Conservation (phyloP, 2,797 vertebrate species). For the Eupleurogrammus muticus region DNA sequence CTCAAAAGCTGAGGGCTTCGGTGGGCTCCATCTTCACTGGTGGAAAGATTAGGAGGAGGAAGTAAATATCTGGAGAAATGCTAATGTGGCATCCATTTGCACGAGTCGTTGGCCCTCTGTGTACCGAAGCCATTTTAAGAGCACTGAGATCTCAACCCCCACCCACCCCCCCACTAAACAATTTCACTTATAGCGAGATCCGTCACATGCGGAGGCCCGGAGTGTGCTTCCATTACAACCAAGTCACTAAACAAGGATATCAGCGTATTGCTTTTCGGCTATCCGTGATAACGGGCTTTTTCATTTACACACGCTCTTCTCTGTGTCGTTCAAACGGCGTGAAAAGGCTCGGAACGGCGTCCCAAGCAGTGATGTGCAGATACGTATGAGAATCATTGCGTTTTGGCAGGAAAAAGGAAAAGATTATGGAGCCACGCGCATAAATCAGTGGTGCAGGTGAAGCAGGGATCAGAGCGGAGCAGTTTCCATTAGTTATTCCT, state of each 20-base stretch:
- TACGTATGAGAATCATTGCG: constrained; percentile 5
- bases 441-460: constrained; percentile 34
- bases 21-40: not conserved
- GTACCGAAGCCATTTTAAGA: constrained; percentile 75
- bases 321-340: constrained; percentile 19
- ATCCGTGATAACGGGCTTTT: constrained; percentile 15
- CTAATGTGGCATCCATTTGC: constrained; percentile 77
- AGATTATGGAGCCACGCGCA: constrained; percentile 1
- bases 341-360: not conserved
- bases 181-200: constrained; percentile 40
- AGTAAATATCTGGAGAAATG: constrained; percentile 69
- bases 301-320: not conserved
- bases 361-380: not conserved
- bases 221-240: constrained; percentile 14
- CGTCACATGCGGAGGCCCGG: constrained; percentile 38
- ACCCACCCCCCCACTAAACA: constrained; percentile 7
- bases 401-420: constrained; percentile 24
- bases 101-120: constrained; percentile 64
- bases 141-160: constrained; percentile 42
- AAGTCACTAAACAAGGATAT: constrained; percentile 36
- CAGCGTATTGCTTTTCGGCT: not conserved
- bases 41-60: constrained; percentile 23
- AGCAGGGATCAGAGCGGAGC: constrained; percentile 5
- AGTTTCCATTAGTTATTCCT: constrained; percentile 34
- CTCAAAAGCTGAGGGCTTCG: not conserved